Percentiles rank a stretch among this genome's conserved stretches.
These are phyloP conservation scores for Aproaerema taeniolella DNA, from an alignment of 2,888 invertebrate genomes.

Conservation along the genomic window DNA sequence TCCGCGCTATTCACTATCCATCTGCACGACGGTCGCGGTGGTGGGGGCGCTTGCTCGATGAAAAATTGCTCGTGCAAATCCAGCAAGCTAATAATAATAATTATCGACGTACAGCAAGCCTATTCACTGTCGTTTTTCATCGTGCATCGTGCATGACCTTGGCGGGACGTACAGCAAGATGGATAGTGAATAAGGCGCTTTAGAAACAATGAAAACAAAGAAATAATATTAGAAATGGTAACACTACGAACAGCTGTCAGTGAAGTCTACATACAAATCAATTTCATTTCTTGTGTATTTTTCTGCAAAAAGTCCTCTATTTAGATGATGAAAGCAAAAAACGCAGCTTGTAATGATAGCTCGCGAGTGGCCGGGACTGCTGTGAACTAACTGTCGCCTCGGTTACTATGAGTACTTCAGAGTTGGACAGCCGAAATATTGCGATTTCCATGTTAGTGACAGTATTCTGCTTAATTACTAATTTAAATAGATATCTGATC, in stretches of 20 bases:
- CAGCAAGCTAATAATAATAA: too few relatives aligned
- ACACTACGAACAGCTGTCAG: conserved; percentile 14
- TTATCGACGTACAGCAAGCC: too few relatives aligned
- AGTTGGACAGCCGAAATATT: conserved; percentile 68
- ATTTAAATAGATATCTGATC: conserved; percentile 46
- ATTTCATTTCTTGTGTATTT: conserved; percentile 42
- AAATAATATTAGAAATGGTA: too few relatives aligned
- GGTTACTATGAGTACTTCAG: conserved; percentile 63
- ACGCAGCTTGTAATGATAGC: conserved; percentile 44
- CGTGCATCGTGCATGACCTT: too few relatives aligned
- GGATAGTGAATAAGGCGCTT: too few relatives aligned
- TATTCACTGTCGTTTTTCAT: too few relatives aligned
- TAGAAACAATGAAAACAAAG: too few relatives aligned
- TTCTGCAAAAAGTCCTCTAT: conserved; percentile 48
- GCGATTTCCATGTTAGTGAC: conserved; percentile 67
- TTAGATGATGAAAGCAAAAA: conserved; percentile 71
- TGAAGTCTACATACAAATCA: conserved; percentile 30
- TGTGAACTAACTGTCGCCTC: conserved; percentile 39
- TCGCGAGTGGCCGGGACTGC: conserved; percentile 40
- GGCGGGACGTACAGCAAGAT: too few relatives aligned
- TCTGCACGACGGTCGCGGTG: too few relatives aligned
- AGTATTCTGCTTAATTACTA: conserved; percentile 45
- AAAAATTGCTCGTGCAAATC: too few relatives aligned
- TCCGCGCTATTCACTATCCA: too few relatives aligned
- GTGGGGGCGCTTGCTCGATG: too few relatives aligned